Percentiles rank a stretch among this genome's conserved stretches.
Evolutionary conservation across 1,140 invertebrate genomes (phyloP).

Genomic region (Belonocnema kinseyi): DNA sequence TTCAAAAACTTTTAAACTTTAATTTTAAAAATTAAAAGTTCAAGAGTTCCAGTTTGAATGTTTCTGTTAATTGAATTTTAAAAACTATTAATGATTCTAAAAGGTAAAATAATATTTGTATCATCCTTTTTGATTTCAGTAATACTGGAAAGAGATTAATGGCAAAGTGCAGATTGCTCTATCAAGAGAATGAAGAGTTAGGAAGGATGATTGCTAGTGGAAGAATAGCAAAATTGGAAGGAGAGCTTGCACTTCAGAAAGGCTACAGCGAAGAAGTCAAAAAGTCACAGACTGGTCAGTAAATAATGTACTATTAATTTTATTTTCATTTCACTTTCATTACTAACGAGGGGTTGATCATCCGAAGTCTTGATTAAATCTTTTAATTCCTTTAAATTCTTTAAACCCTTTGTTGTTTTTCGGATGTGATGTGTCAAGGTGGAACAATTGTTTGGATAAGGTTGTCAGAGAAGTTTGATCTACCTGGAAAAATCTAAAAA

Average conservation of each 20-base stretch:
- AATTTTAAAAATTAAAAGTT: too few species aligned
- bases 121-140: conserved; percentile 71
- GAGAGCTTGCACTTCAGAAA: conserved; percentile 95
- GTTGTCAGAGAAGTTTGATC: too few species aligned
- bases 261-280: conserved; percentile 98
- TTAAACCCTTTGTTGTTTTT: too few species aligned
- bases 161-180: conserved; percentile 96
- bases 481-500: too few species aligned
- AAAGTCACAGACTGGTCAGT: conserved; percentile 94
- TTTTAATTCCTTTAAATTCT: too few species aligned
- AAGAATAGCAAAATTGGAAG: conserved; percentile 95
- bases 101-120: conserved; percentile 6
- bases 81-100: neutral
- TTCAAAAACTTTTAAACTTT: too few species aligned
- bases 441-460: too few species aligned
- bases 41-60: too few species aligned
- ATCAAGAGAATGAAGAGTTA: conserved; percentile 98
- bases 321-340: too few species aligned
- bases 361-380: too few species aligned
- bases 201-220: conserved; percentile 97
- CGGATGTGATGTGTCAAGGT: too few species aligned
- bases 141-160: conserved; percentile 98
- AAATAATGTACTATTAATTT: conserved; percentile 37
- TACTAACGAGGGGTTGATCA: too few species aligned
- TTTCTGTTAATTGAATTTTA: conserved; percentile 26